These are phyloP conservation scores for Stichopus chloronotus DNA, from an alignment of 35 echinoderm and acorn worm genomes.

Conservation along the genomic window DNA sequence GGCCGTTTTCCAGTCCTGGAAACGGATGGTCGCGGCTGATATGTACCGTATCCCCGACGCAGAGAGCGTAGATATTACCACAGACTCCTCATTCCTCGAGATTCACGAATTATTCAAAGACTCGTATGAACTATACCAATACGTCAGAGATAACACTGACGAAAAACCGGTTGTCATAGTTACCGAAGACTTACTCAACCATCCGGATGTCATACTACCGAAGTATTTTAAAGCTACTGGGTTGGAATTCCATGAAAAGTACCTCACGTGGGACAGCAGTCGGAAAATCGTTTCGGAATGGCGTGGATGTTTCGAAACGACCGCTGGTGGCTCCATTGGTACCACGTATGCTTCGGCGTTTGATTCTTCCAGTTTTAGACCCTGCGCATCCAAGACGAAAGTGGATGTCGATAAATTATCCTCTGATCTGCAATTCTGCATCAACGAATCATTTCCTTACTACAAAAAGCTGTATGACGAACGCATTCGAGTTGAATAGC, in stretches of 20 bases:
- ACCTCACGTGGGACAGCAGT: conserved; percentile 21
- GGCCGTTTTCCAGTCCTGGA: conserved; percentile 18
- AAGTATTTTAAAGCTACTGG: conserved; percentile 43
- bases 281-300: background rate
- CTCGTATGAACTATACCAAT: conserved; percentile 3
- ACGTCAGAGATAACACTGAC: background rate
- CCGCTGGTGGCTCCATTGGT: background rate
- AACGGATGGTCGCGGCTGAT: background rate
- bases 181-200: conserved; percentile 28
- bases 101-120: background rate
- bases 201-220: conserved; percentile 25
- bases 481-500: conserved; percentile 17
- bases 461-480: conserved; percentile 23
- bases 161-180: conserved; percentile 35
- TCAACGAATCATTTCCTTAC: conserved; percentile 6
- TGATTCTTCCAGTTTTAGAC: conserved; percentile 1
- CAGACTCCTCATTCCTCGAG: background rate
- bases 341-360: background rate
- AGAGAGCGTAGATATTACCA: background rate
- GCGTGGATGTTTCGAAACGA: background rate
- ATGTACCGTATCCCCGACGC: background rate
- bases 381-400: background rate
- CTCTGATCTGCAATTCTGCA: conserved; percentile 20
- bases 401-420: background rate
- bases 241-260: background rate